Evolutionary conservation across 2,113 vertebrate genomes (phyloP).

Genomic region (Oncorhynchus nerka): DNA sequence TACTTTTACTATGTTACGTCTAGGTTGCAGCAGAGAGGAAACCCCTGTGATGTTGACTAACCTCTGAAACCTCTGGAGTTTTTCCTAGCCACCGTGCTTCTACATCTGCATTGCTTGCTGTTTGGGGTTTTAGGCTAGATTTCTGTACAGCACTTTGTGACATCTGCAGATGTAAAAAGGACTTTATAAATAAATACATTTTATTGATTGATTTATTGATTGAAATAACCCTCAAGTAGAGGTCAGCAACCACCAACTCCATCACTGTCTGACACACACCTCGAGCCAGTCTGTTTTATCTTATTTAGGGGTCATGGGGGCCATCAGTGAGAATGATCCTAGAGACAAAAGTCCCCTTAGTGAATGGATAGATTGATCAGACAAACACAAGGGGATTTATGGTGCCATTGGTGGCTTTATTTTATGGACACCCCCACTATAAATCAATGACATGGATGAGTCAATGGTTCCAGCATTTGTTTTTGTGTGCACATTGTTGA

Average conservation of each 20-base stretch:
- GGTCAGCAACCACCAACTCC: too few species aligned
- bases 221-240: neutral
- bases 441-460: conserved; percentile 60
- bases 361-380: conserved; percentile 33
- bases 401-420: conserved; percentile 47
- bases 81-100: too few species aligned
- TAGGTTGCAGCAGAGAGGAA: neutral
- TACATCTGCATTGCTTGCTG: too few species aligned
- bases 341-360: conserved; percentile 39
- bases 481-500: conserved; percentile 16
- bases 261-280: too few species aligned
- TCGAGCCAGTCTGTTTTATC: conserved; percentile 14
- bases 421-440: conserved; percentile 44
- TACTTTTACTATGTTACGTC: too few species aligned
- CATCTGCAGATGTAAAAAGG: too few species aligned
- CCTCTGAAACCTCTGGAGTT: neutral
- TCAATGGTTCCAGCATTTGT: conserved; percentile 37
- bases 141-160: too few species aligned
- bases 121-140: too few species aligned
- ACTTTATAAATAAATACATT: too few species aligned
- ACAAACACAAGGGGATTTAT: conserved; percentile 1
- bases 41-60: neutral
- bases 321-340: conserved; percentile 13
- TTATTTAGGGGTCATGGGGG: conserved; percentile 19
- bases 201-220: too few species aligned